Percentiles rank a stretch among this genome's conserved stretches.
Conservation (phyloP, 2,888 invertebrate species). For the Leucophora obtusa region DNA sequence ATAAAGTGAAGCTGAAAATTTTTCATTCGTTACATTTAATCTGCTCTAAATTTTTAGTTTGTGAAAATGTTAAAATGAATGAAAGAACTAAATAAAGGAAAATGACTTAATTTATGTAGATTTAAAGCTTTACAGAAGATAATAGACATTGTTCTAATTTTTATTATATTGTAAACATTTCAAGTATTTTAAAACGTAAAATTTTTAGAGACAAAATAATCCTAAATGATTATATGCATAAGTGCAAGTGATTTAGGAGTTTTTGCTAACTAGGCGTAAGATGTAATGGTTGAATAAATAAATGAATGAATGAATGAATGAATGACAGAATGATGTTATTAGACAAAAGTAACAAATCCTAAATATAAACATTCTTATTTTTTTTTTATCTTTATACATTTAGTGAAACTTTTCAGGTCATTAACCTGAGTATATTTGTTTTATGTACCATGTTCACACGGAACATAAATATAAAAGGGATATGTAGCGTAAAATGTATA, state of each 20-base stretch:
- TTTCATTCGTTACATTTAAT: conserved; percentile 26
- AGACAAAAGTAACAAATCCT: conserved; percentile 34
- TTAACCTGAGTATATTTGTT: conserved; percentile 33
- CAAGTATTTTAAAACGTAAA: not conserved
- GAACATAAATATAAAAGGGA: not conserved
- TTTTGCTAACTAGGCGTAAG: conserved; percentile 11
- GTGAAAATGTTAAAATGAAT: conserved; percentile 1
- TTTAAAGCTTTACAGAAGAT: conserved; percentile 14
- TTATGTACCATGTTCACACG: conserved; percentile 18
- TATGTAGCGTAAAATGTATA: too few relatives aligned
- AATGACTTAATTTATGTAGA: not conserved
- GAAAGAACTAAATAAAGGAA: not conserved
- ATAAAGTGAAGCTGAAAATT: conserved; percentile 11
- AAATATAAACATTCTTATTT: conserved; percentile 46
- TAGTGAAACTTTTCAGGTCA: conserved; percentile 26
- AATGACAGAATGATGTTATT: conserved; percentile 50
- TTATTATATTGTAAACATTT: conserved; percentile 20
- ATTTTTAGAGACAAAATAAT: conserved; percentile 20
- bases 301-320: conserved; percentile 30
- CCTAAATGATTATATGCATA: conserved; percentile 45
- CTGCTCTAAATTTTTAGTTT: not conserved
- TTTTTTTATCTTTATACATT: conserved; percentile 23
- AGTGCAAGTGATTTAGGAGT: conserved; percentile 54
- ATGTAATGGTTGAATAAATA: conserved; percentile 29
- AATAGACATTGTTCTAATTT: conserved; percentile 29